These are phyloP conservation scores for Athalia circularis DNA, from an alignment of 2,888 invertebrate genomes.

Conservation along the genomic window DNA sequence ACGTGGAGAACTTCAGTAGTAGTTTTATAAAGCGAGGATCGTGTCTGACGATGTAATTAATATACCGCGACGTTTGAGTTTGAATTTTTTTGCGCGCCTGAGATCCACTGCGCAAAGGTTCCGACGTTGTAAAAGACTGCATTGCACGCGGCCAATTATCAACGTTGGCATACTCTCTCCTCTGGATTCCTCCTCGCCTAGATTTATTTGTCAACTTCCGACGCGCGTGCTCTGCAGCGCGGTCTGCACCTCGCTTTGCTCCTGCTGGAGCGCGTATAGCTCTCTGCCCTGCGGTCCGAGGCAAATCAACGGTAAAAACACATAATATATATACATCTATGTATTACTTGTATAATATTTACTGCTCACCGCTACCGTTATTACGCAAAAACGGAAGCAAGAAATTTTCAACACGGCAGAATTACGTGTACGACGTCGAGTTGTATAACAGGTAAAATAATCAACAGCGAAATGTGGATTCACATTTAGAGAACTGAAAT, in stretches of 20 bases:
- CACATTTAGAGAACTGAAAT: too few relatives aligned
- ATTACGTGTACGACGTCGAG: not conserved
- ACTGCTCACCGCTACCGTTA: not conserved
- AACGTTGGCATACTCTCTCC: conserved; percentile 53
- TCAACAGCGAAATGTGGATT: too few relatives aligned
- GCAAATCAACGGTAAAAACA: not conserved
- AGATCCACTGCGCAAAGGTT: conserved; percentile 64
- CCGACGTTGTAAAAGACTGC: conserved; percentile 61
- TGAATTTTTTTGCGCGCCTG: conserved; percentile 43
- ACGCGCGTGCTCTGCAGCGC: conserved; percentile 48
- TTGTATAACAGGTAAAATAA: too few relatives aligned
- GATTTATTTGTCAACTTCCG: conserved; percentile 66
- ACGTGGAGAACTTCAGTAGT: too few relatives aligned
- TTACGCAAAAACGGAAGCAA: not conserved
- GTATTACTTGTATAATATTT: too few relatives aligned
- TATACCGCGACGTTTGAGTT: not conserved
- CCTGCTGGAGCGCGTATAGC: too few relatives aligned
- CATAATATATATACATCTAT: too few relatives aligned
- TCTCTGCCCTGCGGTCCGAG: not conserved
- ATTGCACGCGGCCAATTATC: conserved; percentile 66
- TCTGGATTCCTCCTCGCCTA: conserved; percentile 49
- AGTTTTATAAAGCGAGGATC: not conserved
- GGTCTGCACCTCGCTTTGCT: too few relatives aligned
- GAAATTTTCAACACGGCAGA: not conserved
- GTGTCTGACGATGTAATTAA: conserved; percentile 10